Evolutionary conservation across 2,113 vertebrate genomes (phyloP).

Genomic region (Scatophagus argus): DNA sequence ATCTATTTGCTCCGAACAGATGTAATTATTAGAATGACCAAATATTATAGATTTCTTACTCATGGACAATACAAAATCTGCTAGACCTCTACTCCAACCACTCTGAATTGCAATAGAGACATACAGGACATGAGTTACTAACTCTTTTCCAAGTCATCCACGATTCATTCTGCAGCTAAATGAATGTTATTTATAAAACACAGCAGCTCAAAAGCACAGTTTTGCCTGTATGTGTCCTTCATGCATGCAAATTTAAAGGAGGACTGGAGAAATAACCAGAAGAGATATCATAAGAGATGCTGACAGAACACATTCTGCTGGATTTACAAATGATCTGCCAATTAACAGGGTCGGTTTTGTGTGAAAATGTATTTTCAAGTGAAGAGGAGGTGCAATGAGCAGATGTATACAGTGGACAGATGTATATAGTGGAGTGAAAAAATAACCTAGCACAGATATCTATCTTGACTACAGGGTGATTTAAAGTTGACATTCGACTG

Average conservation of each 20-base stretch:
- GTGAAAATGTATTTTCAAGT: not conserved
- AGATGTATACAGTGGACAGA: not conserved
- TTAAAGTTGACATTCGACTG: not conserved
- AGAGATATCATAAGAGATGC: not conserved
- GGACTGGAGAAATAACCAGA: not conserved
- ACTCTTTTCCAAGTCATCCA: not conserved
- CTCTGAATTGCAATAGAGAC: not conserved
- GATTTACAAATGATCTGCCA: not conserved
- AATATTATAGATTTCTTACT: not conserved
- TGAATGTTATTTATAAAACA: slow-evolving; percentile 4
- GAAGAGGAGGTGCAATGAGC: not conserved
- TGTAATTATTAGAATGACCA: not conserved
- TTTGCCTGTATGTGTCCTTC: slow-evolving; percentile 3
- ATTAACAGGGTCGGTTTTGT: not conserved
- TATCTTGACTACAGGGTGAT: not conserved
- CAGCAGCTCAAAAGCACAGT: not conserved
- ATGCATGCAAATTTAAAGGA: not conserved
- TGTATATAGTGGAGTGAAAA: not conserved
- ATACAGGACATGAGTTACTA: not conserved
- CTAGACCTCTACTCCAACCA: not conserved
- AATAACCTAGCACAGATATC: no score
- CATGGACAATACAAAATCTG: not conserved
- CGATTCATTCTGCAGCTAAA: slow-evolving; percentile 2
- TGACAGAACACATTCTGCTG: not conserved
- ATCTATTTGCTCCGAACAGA: not conserved